Conservation (phyloP, 2,113 vertebrate genomes). For the Sciurus niger region DNA sequence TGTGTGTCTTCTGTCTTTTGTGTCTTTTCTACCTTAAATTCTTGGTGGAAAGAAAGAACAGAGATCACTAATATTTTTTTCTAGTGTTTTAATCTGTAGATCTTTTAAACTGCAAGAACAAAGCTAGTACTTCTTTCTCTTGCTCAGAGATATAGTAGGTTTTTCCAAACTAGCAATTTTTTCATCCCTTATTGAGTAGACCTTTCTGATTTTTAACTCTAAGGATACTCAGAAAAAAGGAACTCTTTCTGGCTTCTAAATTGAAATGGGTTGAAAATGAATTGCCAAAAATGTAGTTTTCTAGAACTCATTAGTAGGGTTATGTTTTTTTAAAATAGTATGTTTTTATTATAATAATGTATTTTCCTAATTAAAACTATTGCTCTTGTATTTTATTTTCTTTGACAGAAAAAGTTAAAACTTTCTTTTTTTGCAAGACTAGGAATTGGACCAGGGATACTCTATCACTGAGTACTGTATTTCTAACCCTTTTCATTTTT, state of each 20-base stretch:
- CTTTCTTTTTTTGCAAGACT: not conserved
- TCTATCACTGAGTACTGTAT: too few species aligned
- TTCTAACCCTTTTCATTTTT: not conserved
- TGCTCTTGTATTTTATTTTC: not conserved
- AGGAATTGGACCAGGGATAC: not conserved
- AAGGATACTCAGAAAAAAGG: not conserved
- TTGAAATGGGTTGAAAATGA: slow-evolving; percentile 57
- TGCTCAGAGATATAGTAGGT: not conserved
- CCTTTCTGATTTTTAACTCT: slow-evolving; percentile 12
- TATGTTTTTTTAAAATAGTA: slow-evolving; percentile 1
- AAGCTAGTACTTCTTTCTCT: not conserved
- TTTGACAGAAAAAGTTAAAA: not conserved
- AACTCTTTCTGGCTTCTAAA: not conserved
- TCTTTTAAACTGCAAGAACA: not conserved
- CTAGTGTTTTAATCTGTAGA: not conserved
- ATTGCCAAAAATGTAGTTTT: slow-evolving; percentile 57
- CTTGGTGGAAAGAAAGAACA: slow-evolving; percentile 42
- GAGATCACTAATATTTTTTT: not conserved
- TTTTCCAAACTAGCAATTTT: not conserved
- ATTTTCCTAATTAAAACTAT: slow-evolving; percentile 31
- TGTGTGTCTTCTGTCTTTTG: slow-evolving; percentile 16
- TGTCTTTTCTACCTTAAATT: slow-evolving; percentile 4
- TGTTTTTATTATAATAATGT: not conserved
- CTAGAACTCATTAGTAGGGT: not conserved
- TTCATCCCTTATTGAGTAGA: not conserved